Evolutionary conservation across 2,888 invertebrate species (phyloP).

Genomic region (Yponomeuta cagnagella): DNA sequence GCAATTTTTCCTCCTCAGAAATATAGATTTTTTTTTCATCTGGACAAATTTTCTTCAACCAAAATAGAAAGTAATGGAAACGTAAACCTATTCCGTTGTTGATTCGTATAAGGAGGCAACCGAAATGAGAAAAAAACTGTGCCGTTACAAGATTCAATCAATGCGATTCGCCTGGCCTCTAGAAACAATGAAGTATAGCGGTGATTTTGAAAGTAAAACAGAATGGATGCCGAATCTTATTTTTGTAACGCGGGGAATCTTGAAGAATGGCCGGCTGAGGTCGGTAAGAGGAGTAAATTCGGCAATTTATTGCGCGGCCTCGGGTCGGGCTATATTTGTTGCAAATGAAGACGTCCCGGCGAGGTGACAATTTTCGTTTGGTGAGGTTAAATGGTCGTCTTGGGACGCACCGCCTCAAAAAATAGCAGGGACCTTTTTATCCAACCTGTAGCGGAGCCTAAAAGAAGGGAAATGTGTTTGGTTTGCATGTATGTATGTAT

Average conservation of each 20-base stretch:
- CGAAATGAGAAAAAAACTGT: neutral
- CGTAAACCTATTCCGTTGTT: too few relatives aligned
- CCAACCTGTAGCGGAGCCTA: too few relatives aligned
- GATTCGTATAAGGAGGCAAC: too few relatives aligned
- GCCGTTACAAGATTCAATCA: neutral
- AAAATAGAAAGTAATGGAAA: too few relatives aligned
- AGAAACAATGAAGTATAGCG: neutral
- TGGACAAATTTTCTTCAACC: too few relatives aligned
- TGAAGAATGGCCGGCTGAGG: conserved; percentile 53
- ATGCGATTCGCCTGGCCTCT: neutral
- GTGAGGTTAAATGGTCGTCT: conserved; percentile 55
- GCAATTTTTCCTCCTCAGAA: too few relatives aligned
- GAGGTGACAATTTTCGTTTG: conserved; percentile 70
- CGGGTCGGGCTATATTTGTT: conserved; percentile 61
- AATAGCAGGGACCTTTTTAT: neutral
- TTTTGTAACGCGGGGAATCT: conserved; percentile 56
- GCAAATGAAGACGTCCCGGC: conserved; percentile 64
- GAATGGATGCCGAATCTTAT: conserved; percentile 13
- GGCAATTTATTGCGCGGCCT: conserved; percentile 64
- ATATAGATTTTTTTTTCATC: too few relatives aligned
- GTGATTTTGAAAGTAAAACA: conserved; percentile 8
- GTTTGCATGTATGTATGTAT: too few relatives aligned
- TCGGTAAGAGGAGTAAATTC: conserved; percentile 44
- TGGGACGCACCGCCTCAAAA: conserved; percentile 36
- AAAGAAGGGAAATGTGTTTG: too few relatives aligned